phyloP scores from a whole-genome alignment of 2,113 vertebrate genomes.

The Heterocephalus glaber region DNA sequence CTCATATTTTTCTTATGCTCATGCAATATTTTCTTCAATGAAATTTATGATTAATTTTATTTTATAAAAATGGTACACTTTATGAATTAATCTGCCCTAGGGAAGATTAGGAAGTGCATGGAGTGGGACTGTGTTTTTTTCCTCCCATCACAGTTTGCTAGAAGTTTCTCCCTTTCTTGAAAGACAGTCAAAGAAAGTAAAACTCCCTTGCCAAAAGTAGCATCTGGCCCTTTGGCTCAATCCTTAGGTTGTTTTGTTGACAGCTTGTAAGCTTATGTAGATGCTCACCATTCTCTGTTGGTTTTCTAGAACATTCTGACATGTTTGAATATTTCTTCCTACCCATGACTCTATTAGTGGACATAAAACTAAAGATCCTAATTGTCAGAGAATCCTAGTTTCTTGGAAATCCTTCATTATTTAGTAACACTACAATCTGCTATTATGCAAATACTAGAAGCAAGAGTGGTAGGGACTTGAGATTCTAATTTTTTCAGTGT shows the following conservation, averaged over 20 bases:
- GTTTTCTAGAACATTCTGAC: constrained; percentile 36
- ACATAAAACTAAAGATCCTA: not conserved
- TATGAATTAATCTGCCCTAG: constrained; percentile 51
- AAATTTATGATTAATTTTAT: constrained; percentile 12
- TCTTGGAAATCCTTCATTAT: constrained; percentile 8
- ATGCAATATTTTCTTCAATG: not conserved
- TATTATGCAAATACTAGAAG: not conserved
- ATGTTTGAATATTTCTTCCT: constrained; percentile 62
- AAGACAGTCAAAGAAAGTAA: constrained; percentile 51
- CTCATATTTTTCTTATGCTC: not conserved
- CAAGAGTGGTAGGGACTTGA: not conserved
- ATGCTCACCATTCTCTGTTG: constrained; percentile 67
- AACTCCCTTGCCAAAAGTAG: constrained; percentile 57
- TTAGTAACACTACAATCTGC: not conserved
- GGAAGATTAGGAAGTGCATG: not conserved
- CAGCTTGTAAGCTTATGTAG: not conserved
- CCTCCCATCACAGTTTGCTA: not conserved
- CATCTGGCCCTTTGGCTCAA: constrained; percentile 60
- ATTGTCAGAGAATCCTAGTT: not conserved
- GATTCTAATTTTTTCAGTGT: not conserved
- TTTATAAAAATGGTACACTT: not conserved
- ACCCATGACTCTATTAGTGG: constrained; percentile 57
- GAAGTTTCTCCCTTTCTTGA: constrained; percentile 54
- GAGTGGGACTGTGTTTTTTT: not conserved
- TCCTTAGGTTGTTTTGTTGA: constrained; percentile 63